A percentile compares a stretch with the other conserved stretches of the same genome.
phyloP scores from a whole-genome alignment of 2,113 vertebrate species.

The Uria aalge region DNA sequence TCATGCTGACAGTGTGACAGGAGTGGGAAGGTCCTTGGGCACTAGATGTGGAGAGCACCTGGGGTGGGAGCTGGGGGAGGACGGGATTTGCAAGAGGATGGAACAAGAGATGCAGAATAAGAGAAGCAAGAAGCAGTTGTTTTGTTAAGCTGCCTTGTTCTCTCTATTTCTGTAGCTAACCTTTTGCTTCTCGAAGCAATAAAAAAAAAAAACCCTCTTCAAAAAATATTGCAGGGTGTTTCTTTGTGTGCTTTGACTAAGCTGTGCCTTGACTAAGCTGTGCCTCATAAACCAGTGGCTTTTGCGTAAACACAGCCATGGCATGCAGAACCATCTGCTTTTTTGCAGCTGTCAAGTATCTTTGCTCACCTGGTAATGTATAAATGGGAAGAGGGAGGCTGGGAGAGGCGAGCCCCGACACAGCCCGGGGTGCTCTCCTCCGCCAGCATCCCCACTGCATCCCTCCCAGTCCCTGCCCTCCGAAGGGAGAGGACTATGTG shows the following conservation, averaged over 20 bases:
- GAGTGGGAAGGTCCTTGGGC: neutral
- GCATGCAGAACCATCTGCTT: neutral
- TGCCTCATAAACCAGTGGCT: constrained; percentile 18
- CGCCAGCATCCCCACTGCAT: neutral
- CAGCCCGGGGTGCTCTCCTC: neutral
- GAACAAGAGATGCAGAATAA: neutral
- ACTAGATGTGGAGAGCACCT: neutral
- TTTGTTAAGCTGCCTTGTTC: neutral
- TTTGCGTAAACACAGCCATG: neutral
- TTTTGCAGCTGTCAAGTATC: neutral
- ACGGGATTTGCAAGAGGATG: neutral
- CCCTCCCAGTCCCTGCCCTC: neutral
- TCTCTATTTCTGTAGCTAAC: constrained; percentile 37
- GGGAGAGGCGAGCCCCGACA: neutral
- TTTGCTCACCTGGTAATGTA: neutral
- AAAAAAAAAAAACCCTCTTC: neutral
- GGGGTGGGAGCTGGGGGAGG: neutral
- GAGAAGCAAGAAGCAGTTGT: neutral
- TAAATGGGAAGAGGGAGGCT: neutral
- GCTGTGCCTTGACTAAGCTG: constrained; percentile 17
- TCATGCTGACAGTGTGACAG: neutral
- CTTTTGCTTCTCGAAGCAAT: neutral
- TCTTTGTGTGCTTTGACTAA: constrained; percentile 34
- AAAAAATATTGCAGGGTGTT: constrained; percentile 32
- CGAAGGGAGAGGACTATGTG: rapidly evolving